Percentiles rank a stretch among this genome's conserved stretches.
Evolutionary conservation across 2,113 vertebrate genomes (phyloP).

Genomic region (Onychostoma macrolepis): DNA sequence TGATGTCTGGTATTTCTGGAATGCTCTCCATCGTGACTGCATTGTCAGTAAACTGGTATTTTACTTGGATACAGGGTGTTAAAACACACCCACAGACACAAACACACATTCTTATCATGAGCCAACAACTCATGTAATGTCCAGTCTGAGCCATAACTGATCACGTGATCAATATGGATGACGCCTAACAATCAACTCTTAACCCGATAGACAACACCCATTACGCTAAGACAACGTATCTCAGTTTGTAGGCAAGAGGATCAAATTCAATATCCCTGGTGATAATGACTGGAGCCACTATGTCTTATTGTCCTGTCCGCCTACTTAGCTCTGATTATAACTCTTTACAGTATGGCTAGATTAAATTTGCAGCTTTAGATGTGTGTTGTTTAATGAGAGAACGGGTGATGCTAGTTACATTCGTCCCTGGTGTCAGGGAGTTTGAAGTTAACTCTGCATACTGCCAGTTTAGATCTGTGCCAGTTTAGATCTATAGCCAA

Average conservation of each 20-base stretch:
- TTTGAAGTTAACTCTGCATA: neutral
- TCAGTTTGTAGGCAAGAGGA: constrained; percentile 47
- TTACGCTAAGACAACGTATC: neutral
- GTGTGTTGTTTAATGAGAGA: constrained; percentile 11
- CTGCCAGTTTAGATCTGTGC: constrained; percentile 6
- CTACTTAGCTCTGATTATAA: constrained; percentile 31
- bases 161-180: constrained; percentile 34
- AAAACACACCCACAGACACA: constrained; percentile 2
- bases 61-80: constrained; percentile 2
- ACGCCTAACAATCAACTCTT: constrained; percentile 51
- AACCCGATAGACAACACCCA: constrained; percentile 56
- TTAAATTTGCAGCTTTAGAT: constrained; percentile 13
- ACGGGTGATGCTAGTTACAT: neutral
- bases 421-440: neutral
- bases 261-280: constrained; percentile 59
- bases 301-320: neutral
- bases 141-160: constrained; percentile 53
- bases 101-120: constrained; percentile 5
- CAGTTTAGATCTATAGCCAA: neutral
- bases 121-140: constrained; percentile 32
- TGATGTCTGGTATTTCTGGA: constrained; percentile 33
- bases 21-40: constrained; percentile 1
- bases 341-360: neutral
- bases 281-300: constrained; percentile 27
- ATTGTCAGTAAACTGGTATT: constrained; percentile 7